phyloP scores from a whole-genome alignment of 2,113 vertebrate genomes.

The Dunckerocampus dactyliophorus region DNA sequence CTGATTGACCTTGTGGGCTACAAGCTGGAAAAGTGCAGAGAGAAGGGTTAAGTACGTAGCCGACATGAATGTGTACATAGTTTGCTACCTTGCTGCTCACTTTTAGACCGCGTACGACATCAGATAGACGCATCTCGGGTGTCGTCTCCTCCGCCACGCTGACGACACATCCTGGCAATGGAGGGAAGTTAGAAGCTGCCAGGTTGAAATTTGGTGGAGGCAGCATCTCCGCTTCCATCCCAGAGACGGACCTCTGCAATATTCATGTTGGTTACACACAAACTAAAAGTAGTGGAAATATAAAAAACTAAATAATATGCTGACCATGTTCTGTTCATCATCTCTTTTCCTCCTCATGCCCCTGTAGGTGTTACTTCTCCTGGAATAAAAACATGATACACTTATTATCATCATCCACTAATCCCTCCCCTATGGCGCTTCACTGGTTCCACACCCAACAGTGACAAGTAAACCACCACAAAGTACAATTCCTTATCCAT shows the following conservation, averaged over 20 bases:
- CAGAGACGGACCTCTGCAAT: slow-evolving; percentile 72
- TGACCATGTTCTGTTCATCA: slow-evolving; percentile 83
- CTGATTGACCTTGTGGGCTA: slow-evolving; percentile 55
- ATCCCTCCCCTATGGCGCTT: too few species aligned
- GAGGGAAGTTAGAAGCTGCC: slow-evolving; percentile 90
- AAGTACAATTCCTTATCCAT: too few species aligned
- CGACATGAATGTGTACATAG: too few species aligned
- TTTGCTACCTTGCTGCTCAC: slow-evolving; percentile 79
- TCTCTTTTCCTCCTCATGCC: slow-evolving; percentile 85
- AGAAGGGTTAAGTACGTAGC: neutral
- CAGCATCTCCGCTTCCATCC: slow-evolving; percentile 77
- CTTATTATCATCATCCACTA: too few species aligned
- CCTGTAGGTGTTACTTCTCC: slow-evolving; percentile 79
- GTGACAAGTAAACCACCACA: too few species aligned
- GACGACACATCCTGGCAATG: slow-evolving; percentile 86
- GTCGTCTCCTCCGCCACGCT: slow-evolving; percentile 77
- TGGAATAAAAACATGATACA: slow-evolving; percentile 46
- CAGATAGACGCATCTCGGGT: slow-evolving; percentile 88
- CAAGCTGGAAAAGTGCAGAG: slow-evolving; percentile 28
- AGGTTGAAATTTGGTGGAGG: slow-evolving; percentile 94
- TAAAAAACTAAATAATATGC: slow-evolving; percentile 23
- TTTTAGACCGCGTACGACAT: slow-evolving; percentile 86
- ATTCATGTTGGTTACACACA: neutral
- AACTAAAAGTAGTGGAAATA: neutral
- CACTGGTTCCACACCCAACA: too few species aligned